Evolutionary conservation across 2,888 invertebrate genomes (phyloP).

Genomic region (Caenorhabditis auriculariae): DNA sequence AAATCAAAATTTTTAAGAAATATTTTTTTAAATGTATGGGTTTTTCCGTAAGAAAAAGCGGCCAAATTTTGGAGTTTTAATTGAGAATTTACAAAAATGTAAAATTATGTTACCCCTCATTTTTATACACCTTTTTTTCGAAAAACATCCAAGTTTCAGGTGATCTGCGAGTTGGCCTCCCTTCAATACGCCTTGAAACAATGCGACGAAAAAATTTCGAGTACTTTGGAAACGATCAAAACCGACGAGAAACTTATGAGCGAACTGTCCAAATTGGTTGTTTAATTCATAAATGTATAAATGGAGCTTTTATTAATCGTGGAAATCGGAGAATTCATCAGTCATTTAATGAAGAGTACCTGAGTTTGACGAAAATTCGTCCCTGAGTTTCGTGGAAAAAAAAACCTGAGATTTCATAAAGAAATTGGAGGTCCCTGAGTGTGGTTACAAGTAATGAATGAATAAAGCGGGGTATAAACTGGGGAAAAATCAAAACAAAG

Average conservation of each 20-base stretch:
- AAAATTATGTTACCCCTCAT: no score
- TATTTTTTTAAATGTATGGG: no score
- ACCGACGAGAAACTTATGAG: background rate
- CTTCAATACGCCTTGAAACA: background rate
- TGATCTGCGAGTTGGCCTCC: background rate
- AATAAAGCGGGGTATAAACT: background rate
- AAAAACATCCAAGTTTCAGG: background rate
- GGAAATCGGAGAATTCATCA: background rate
- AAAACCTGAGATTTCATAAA: background rate
- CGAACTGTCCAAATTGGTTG: background rate
- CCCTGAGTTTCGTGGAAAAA: background rate
- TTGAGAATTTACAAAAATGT: background rate
- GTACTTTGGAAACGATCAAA: background rate
- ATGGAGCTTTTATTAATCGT: background rate
- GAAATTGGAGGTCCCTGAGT: background rate
- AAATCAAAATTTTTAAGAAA: no score
- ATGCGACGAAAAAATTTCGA: background rate
- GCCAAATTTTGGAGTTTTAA: background rate
- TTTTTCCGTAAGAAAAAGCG: no score
- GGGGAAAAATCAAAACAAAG: background rate
- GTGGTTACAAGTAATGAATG: background rate
- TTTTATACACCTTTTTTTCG: no score
- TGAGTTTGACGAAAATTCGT: background rate
- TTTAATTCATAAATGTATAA: background rate
- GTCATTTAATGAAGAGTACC: background rate